Evolutionary conservation across 35 echinoderm and acorn worm species (phyloP), one percentile per base, ranked within the genome.

Genomic region (Hemicentrotus pulcherrimus): DNA sequence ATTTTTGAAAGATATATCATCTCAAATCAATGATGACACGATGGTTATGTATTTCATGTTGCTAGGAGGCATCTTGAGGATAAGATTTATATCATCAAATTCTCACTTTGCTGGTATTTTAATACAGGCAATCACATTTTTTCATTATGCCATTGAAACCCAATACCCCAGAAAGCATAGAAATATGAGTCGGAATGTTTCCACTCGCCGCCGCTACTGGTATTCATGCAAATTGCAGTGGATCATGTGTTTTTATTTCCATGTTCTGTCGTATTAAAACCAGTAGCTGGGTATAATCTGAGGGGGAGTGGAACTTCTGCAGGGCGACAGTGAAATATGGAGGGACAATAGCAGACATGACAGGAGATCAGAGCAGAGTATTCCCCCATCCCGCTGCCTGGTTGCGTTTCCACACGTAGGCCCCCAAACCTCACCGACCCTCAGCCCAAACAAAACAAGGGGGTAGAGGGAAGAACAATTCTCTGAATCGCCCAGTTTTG

Each of bases 241-340:
- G 18, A 78, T 78, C 65, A 28, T 78, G 65, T 78, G 65, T 78
- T 78, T 28, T 78, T 78, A 78, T 78, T 28, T 28, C 65, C 65
- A 78, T 28, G 65, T 78, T 78, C 22, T 78, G 65, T 78, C 24
- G 6, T 78, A n/a, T 78, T 70, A 70, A 70, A 70, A 78, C 65
- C 19, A 1, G 65, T 78, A 78, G 65, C 24, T 28, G 22, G 8
- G 88, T 90, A 30, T 19, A 90, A 41, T 90, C 46, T 90, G 88
- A 90, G 88, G 32, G 88, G 88, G 88, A 32, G 32, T 22, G 31
- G 19, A 33, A 16, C 88, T 90, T 33, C 32, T 47, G 31, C 88
- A 9, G 32, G 30, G 91, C 91, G 91, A 93, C 91, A 93, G 91
- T 93, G 91, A 93, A 93, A 93, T 93, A 58, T 93, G 32, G 91